These are phyloP conservation scores for Nesospiza acunhae DNA, from an alignment of 2,113 vertebrate genomes.

Conservation along the genomic window DNA sequence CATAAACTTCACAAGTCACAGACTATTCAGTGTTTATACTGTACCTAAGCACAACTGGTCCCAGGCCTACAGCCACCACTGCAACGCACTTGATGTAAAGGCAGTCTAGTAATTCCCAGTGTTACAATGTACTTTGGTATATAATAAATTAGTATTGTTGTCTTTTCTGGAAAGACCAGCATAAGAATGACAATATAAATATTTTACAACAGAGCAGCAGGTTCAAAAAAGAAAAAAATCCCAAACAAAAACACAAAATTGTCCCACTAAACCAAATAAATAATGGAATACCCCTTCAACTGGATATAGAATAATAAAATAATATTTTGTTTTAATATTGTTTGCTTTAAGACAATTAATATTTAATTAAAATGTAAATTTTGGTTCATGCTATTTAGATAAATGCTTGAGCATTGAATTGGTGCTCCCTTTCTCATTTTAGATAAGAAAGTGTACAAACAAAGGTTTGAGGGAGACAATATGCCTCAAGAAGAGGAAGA, in stretches of 20 bases:
- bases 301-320: not conserved
- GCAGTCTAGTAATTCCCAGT: not conserved
- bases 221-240: not conserved
- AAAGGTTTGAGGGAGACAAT: constrained; percentile 17
- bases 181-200: not conserved
- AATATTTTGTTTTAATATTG: constrained; percentile 37
- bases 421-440: constrained; percentile 20
- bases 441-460: constrained; percentile 54
- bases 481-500: not conserved
- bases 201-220: not conserved
- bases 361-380: constrained; percentile 68
- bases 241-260: not conserved
- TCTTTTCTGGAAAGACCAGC: not conserved
- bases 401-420: constrained; percentile 24
- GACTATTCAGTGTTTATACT: not conserved
- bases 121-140: not conserved
- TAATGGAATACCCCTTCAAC: not conserved
- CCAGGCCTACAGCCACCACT: not conserved
- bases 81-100: not conserved
- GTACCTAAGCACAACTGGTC: not conserved
- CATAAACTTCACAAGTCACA: not conserved
- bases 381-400: constrained; percentile 33
- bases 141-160: not conserved
- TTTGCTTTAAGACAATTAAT: constrained; percentile 46
- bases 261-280: not conserved